Conservation (phyloP, 1,140 invertebrate species). For the Papilio xuthus region DNA sequence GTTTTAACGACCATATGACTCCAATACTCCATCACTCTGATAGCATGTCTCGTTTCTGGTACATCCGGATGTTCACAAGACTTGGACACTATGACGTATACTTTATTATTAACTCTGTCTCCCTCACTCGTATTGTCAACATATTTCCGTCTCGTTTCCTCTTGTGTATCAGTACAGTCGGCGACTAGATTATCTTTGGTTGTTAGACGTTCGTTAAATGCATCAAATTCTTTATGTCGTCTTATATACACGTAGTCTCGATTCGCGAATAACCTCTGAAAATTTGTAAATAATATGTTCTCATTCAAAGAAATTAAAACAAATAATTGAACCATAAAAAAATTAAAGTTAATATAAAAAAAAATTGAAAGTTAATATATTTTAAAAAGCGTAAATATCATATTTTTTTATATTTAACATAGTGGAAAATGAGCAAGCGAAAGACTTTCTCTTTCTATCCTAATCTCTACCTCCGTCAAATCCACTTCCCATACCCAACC, state of each 20-base stretch:
- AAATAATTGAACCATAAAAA: too few species aligned
- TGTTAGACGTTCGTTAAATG: constrained; percentile 45
- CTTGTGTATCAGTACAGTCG: constrained; percentile 49
- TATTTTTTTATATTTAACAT: too few species aligned
- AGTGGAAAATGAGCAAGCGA: too few species aligned
- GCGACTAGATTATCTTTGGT: background rate
- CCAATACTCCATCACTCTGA: constrained; percentile 91
- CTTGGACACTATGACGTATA: constrained; percentile 83
- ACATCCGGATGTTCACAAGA: constrained; percentile 84
- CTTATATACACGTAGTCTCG: constrained; percentile 93
- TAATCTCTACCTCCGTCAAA: too few species aligned
- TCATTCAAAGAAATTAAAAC: too few species aligned
- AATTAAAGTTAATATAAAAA: too few species aligned
- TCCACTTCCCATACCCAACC: too few species aligned
- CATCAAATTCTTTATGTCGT: constrained; percentile 82
- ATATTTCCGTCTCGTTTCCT: constrained; percentile 59
- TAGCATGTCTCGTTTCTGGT: constrained; percentile 82
- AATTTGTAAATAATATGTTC: too few species aligned
- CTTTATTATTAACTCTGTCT: constrained; percentile 46
- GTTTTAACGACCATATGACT: constrained; percentile 93
- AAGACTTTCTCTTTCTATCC: too few species aligned
- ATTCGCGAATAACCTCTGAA: constrained; percentile 90
- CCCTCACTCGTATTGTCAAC: constrained; percentile 46
- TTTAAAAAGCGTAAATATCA: too few species aligned
- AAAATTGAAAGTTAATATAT: too few species aligned